Evolutionary conservation across 2,113 vertebrate genomes (phyloP).

Genomic region (Syngnathoides biaculeatus): DNA sequence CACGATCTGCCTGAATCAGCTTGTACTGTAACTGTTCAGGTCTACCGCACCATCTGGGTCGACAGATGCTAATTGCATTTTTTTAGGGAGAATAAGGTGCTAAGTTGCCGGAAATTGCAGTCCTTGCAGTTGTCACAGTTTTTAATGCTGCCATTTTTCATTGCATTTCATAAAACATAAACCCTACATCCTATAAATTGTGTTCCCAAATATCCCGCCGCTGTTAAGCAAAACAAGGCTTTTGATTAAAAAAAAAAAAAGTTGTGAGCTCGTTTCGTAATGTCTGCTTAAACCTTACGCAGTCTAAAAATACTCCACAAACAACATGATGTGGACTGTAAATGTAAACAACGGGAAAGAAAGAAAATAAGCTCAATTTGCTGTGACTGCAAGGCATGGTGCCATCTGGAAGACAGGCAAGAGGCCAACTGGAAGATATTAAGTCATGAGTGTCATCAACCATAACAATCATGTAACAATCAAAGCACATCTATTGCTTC

Average conservation of each 20-base stretch:
- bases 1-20: conserved; percentile 52
- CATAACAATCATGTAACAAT: conserved; percentile 70
- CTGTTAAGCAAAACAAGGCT: conserved; percentile 7
- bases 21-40: conserved; percentile 52
- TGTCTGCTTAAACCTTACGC: conserved; percentile 31
- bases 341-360: conserved; percentile 53
- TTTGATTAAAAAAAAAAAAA: conserved; percentile 46
- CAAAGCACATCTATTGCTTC: conserved; percentile 45
- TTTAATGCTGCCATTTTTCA: conserved; percentile 40
- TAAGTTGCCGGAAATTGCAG: conserved; percentile 48
- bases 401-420: conserved; percentile 71
- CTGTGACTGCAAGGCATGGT: conserved; percentile 57
- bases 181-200: conserved; percentile 14
- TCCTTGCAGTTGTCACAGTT: conserved; percentile 47
- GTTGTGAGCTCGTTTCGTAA: conserved; percentile 25
- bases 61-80: conserved; percentile 61
- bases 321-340: conserved; percentile 52
- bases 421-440: conserved; percentile 71
- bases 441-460: conserved; percentile 70
- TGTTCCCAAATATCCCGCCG: conserved; percentile 8
- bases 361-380: conserved; percentile 43
- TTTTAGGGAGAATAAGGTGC: conserved; percentile 43
- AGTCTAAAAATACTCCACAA: conserved; percentile 37
- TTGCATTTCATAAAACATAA: conserved; percentile 32
- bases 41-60: conserved; percentile 64